Base-by-base conservation (phyloP, 2,797 vertebrate genomes). In the Anolis apletophallus region DNA sequence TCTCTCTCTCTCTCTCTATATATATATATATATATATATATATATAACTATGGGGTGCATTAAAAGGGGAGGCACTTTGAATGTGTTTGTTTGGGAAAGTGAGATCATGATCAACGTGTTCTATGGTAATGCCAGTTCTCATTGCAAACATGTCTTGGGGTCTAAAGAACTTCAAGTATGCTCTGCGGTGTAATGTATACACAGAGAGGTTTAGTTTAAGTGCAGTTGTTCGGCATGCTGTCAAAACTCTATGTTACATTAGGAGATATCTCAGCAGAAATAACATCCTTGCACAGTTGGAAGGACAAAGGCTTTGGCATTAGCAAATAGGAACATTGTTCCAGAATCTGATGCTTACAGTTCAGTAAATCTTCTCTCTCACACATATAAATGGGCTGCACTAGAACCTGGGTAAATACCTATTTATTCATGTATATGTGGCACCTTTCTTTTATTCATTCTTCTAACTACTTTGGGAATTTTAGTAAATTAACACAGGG, bases 181-280 rank as follows among this genome's bases (percentile, higher is more conserved):
- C 12, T n/a, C 83, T 81, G 59, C 2, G 61, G 40, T 32, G 34
- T 74, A 9, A 0, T 1, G 4, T 2, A 0, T 1, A 26, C 81
- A 67, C 14, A 11, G 34, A 81, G 14, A 61, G 46, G 59, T 68
- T 76, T 77, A 26, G 46, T 87, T 59, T 2, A 80, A 1, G 0
- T 14, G 73, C 36, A 0, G 3, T 5, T 73, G 14, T 40, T 4
- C 52, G 81, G 21, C 40, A 87, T 57, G 1, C 67, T 67, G 26
- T 78, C 32, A 13, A 34, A 3, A 21, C 32, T 16, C 68, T 78
- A 2, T 0, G 0, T 83, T 77, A 59, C 0, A 0, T 3, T 34
- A 14, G 61, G 55, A 0, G 1, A 89, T 88, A 50, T 54, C 0
- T 0, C 59, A 61, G 26, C 50, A 86, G 77, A 77, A 6, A 32